Conservation (phyloP, 2,113 vertebrate species). For the Sturnus vulgaris region DNA sequence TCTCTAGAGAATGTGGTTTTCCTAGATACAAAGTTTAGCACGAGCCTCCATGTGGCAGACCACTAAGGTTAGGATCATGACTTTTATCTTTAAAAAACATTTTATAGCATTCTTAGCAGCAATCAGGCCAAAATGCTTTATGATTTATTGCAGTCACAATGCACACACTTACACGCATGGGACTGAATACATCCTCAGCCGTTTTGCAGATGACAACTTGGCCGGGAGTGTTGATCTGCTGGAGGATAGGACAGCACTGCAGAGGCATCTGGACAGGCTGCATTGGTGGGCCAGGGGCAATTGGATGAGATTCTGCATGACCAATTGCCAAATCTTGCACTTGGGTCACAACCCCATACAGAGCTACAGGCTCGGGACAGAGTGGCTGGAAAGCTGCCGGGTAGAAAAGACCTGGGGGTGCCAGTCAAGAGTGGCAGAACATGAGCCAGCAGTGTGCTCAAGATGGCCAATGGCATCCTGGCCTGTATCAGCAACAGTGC, state of each 20-base stretch:
- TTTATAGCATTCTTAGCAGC: background rate
- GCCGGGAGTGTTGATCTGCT: background rate
- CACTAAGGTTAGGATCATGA: background rate
- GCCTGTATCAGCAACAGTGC: background rate
- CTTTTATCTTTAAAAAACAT: background rate
- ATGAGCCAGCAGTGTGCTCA: background rate
- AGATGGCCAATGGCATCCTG: background rate
- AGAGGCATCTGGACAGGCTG: background rate
- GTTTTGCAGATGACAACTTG: background rate
- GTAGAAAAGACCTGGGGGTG: fast-evolving
- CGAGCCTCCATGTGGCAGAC: background rate
- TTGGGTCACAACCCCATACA: background rate
- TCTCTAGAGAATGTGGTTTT: background rate
- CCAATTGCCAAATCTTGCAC: background rate
- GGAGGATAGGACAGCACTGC: background rate
- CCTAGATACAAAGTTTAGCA: background rate
- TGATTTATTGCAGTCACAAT: background rate
- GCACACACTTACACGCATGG: fast-evolving
- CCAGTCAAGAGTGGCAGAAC: background rate
- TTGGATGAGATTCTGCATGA: background rate
- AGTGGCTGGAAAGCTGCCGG: background rate
- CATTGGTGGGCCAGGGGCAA: background rate
- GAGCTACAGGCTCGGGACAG: background rate
- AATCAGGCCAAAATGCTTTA: background rate
- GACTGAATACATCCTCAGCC: background rate